phyloP scores from a whole-genome alignment of 2,888 invertebrate genomes.

The Danaus chrysippus region DNA sequence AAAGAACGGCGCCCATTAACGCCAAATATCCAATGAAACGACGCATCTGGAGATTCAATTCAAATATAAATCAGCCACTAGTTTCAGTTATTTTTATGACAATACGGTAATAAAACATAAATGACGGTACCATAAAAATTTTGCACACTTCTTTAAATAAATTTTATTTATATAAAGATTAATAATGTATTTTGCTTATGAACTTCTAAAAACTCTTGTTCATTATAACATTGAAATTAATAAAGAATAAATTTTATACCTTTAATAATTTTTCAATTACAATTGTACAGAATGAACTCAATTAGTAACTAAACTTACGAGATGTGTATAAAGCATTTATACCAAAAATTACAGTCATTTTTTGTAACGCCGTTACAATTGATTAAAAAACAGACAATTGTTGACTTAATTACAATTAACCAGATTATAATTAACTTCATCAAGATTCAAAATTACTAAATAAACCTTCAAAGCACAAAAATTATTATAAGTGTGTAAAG shows the following conservation, averaged over 20 bases:
- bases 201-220: neutral
- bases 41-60: conserved; percentile 39
- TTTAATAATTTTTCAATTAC: conserved; percentile 42
- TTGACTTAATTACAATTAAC: conserved; percentile 48
- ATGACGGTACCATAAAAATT: no score
- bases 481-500: neutral
- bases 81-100: neutral
- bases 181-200: neutral
- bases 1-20: conserved; percentile 19
- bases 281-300: conserved; percentile 51
- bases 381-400: conserved; percentile 60
- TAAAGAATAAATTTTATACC: conserved; percentile 35
- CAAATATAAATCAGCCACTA: neutral
- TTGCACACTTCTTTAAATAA: neutral
- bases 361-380: conserved; percentile 70
- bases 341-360: conserved; percentile 56
- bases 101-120: neutral
- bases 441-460: conserved; percentile 39
- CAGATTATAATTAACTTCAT: conserved; percentile 45
- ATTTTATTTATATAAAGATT: neutral
- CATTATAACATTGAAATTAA: conserved; percentile 4
- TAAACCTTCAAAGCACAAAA: neutral
- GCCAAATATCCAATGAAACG: conserved; percentile 18
- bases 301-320: conserved; percentile 62
- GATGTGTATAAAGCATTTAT: conserved; percentile 71